These are phyloP conservation scores for Nestor notabilis DNA, from an alignment of 2,113 vertebrate genomes.

Conservation along the genomic window DNA sequence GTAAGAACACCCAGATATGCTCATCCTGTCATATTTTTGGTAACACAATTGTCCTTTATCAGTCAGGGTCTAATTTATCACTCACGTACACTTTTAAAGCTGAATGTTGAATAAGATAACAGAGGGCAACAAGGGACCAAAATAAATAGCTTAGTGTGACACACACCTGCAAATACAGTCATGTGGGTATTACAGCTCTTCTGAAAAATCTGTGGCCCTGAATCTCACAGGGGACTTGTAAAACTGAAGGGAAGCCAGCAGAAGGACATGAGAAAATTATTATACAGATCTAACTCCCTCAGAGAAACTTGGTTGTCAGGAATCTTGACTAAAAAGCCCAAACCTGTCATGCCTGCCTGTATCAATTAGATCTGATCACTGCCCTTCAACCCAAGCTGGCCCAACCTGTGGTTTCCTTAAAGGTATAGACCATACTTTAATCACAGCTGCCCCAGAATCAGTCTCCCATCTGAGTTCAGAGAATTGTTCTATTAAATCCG, in stretches of 20 bases:
- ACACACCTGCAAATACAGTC: neutral
- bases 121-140: neutral
- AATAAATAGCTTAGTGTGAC: neutral
- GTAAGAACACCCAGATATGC: neutral
- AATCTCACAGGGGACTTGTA: neutral
- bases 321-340: neutral
- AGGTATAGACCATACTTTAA: neutral
- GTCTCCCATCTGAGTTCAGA: neutral
- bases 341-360: neutral
- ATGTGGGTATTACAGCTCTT: fast-evolving
- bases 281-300: neutral
- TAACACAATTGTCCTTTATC: neutral
- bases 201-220: neutral
- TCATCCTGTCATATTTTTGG: neutral
- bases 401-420: neutral
- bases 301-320: neutral
- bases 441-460: neutral
- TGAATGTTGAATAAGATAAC: neutral
- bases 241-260: neutral
- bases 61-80: neutral
- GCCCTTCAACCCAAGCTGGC: neutral
- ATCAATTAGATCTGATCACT: neutral
- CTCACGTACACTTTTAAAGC: neutral
- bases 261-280: neutral
- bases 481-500: neutral